Evolutionary conservation across 2,888 invertebrate genomes (phyloP), one percentile per base, ranked within the genome.

Genomic region (Luffia ferchaultella): DNA sequence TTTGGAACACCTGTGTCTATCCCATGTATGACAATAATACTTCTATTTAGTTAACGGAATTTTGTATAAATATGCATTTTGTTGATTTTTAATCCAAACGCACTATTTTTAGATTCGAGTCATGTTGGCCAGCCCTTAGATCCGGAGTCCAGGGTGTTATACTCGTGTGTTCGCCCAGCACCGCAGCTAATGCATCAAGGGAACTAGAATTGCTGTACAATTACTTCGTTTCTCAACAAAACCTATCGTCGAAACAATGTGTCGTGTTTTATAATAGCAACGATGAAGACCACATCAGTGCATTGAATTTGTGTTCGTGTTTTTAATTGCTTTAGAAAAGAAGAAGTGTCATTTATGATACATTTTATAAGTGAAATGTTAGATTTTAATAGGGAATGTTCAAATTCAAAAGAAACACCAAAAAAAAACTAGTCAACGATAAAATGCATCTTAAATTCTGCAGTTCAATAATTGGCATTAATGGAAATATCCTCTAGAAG

Each of bases 61-160:
- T n/a, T n/a, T n/a, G n/a, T n/a, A n/a, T n/a, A n/a, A n/a, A n/a
- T n/a, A n/a, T 40, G 12, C 40, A 7, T 40, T 9, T 40, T 40
- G 12, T 40, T 15, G 7, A 40, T 9, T 7, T 40, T 9, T 9
- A 40, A 9, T 15, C 12, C 7, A 40, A 68, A 69, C 54, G 87
- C 78, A 88, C 88, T 73, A 42, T 50, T 67, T 68, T 47, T 60
- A 93, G 92, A 62, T 92, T 87, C 73, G 89, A 91, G 65, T 83
- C 86, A 7, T 92, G 92, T 62, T 93, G 93, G 93, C 90, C 93
- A 20, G 90, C 90, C 1, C 85, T 93, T 53, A 86, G 90, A 45
- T 75, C 87, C 55, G 89, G 89, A 55, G 83, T 88, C 1, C 84
- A 89, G 55, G 93, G 92, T 5, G 87, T 91, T 5, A 85, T 93